A percentile compares a stretch with the other conserved stretches of the same genome.
Conservation (phyloP, 2,797 vertebrate genomes). For the Thamnophis elegans region DNA sequence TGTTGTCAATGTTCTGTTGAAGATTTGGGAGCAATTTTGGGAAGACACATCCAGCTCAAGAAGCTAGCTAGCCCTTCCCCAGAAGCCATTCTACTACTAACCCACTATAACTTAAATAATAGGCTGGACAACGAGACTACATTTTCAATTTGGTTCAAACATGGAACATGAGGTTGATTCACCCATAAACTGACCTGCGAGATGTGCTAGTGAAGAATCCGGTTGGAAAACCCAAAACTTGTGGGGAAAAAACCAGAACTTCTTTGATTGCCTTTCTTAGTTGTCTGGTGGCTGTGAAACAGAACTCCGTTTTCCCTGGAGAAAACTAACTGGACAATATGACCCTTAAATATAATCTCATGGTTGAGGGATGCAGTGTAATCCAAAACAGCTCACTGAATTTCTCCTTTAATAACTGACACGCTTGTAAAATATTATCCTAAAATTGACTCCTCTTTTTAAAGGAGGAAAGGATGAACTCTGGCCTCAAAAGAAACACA, state of each 20-base stretch:
- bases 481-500: not conserved
- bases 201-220: not conserved
- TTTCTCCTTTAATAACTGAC: slow-evolving; percentile 60
- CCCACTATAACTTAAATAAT: not conserved
- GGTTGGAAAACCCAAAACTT: not conserved
- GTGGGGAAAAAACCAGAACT: not conserved
- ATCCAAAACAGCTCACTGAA: not conserved
- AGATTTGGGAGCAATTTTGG: not conserved
- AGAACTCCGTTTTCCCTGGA: not conserved
- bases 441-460: not conserved
- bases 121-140: not conserved
- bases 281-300: fast-evolving
- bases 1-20: not conserved
- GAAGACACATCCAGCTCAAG: not conserved
- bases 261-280: slow-evolving; percentile 7
- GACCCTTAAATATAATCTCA: not conserved
- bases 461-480: not conserved
- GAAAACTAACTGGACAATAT: not conserved
- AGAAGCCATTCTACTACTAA: not conserved
- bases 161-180: not conserved
- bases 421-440: not conserved
- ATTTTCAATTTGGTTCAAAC: not conserved
- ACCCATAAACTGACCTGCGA: slow-evolving; percentile 16
- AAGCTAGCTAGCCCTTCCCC: not conserved
- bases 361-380: not conserved